Base-by-base conservation (phyloP, 2,888 invertebrate species). In the Hydriomena furcata region DNA sequence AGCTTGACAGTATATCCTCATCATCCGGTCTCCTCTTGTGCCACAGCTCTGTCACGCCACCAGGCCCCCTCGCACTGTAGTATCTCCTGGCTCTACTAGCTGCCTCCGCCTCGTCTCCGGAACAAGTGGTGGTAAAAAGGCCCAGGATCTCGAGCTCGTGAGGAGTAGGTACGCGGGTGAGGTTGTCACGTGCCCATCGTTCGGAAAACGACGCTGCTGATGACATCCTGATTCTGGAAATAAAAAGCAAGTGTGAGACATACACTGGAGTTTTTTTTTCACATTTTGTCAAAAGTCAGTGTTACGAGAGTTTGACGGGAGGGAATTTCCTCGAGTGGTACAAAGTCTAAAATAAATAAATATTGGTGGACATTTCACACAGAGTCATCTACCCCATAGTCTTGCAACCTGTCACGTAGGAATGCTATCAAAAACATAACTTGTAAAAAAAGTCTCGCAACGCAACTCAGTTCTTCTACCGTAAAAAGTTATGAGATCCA, bases 101-200 rank as follows among this genome's bases (percentile, higher is more conserved):
- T 2, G 89, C 89, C 53, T 84, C 84, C 2, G 37, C 59, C 57
- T 84, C 84, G 27, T 85, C 79, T 7, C 85, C 85, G 7, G 76
- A 72, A 43, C 89, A 86, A 6, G 83, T 82, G 31, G 61, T 45
- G 0, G 73, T 75, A 63, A 89, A 81, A 20, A 90, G 68, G 36
- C 81, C 72, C 3, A 90, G 75, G 42, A 79, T 64, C 1, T 63
- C 61, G 21, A 85, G 65, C 59, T 90, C 89, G 1, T 85, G 82
- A 0, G 74, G 49, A 4, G 83, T 67, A 0, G 79, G 65, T 3
- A 69, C 68, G 11, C 84, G 74, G 44, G 76, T 73, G 52, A 90
- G 82, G 77, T 89, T 87, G 69, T 85, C 87, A 55, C 73, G 73
- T 67, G 88, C 89, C 89, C 89, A 90, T 88, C 89, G 89, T 75